A percentile compares a stretch with the other conserved stretches of the same genome.
Conservation (phyloP, 64 coral and sea anemone genomes). For the Pachyseris speciosa region DNA sequence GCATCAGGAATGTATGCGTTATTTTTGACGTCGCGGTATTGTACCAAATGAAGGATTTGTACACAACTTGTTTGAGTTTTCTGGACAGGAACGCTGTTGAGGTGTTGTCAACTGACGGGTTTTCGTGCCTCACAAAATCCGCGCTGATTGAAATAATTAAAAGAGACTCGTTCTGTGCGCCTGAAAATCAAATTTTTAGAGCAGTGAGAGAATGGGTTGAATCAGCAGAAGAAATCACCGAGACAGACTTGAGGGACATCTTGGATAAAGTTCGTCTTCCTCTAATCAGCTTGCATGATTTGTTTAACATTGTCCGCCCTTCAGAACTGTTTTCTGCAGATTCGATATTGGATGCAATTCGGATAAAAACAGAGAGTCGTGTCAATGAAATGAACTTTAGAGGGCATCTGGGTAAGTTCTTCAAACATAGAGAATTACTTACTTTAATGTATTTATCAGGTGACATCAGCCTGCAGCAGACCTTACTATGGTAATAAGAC, state of each 20-base stretch:
- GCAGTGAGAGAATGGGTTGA: conserved; percentile 91
- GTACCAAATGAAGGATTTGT: conserved; percentile 87
- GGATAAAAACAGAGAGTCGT: conserved; percentile 93
- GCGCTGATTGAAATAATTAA: conserved; percentile 84
- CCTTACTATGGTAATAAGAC: too few species aligned
- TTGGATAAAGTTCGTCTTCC: conserved; percentile 84
- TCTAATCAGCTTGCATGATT: conserved; percentile 88
- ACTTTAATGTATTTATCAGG: not conserved
- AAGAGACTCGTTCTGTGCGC: conserved; percentile 99
- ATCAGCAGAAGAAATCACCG: conserved; percentile 59
- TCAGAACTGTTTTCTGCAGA: conserved; percentile 88
- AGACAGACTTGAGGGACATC: conserved; percentile 58
- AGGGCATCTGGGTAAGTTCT: conserved; percentile 89
- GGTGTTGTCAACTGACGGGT: conserved; percentile 77
- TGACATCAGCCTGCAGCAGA: not conserved
- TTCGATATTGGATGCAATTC: conserved; percentile 95
- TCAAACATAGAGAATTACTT: not conserved
- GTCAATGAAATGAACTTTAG: conserved; percentile 97
- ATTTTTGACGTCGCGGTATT: conserved; percentile 84
- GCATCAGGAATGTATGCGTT: conserved; percentile 79
- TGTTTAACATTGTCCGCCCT: conserved; percentile 96
- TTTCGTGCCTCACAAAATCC: conserved; percentile 81
- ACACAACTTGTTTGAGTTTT: conserved; percentile 87
- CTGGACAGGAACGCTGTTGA: conserved; percentile 81
- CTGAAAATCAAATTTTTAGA: conserved; percentile 94